Base-by-base conservation (phyloP, 2,113 vertebrate genomes). In the Anolis sagrei region DNA sequence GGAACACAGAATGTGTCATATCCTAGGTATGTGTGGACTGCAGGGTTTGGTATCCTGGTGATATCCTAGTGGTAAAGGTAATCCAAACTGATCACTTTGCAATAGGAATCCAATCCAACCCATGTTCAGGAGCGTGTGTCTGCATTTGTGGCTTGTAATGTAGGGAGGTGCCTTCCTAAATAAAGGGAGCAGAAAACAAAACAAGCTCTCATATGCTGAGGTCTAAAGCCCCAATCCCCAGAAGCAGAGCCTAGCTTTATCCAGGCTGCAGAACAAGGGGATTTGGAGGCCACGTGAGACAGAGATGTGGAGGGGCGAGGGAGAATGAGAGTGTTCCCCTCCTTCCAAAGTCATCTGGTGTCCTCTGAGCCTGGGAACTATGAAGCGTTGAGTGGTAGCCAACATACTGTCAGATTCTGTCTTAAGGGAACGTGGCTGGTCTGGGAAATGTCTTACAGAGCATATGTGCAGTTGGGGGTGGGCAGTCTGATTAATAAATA, bases 301-400 rank as follows among this genome's bases (percentile, higher is more conserved):
- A 58, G 54, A 58, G 11, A 14, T 58, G 39, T 61, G 58, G 21
- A 21, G 62, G 62, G 10, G 64, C 8, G 64, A 25, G 64, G 3
- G 64, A 27, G 25, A 27, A 27, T 27, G 70, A 72, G 78, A 34
- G 29, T 23, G 7, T 23, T 14, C 39, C 13, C 34, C 19, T 36
- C 49, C 44, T 78, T 78, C 18, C 66, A 32, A 62, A 69, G 64
- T 19, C 76, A n/a, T 36, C 32, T 51, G 61, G 69, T 74, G 13
- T 74, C 39, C 84, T 74, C 39, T 66, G n/a, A 74, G 61, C 79
- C 72, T 76, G 85, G 85, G 72, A 86, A 76, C 25, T 39, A 49
- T 13, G 70, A 11, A 81, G 25, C 13, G 21, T 74, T 39, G 58
- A 54, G 27, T 51, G 32, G 70, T 70, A 68, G 78, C n/a, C 78